Evolutionary conservation across 2,888 invertebrate genomes (phyloP).

Genomic region (Coelinius sp.): DNA sequence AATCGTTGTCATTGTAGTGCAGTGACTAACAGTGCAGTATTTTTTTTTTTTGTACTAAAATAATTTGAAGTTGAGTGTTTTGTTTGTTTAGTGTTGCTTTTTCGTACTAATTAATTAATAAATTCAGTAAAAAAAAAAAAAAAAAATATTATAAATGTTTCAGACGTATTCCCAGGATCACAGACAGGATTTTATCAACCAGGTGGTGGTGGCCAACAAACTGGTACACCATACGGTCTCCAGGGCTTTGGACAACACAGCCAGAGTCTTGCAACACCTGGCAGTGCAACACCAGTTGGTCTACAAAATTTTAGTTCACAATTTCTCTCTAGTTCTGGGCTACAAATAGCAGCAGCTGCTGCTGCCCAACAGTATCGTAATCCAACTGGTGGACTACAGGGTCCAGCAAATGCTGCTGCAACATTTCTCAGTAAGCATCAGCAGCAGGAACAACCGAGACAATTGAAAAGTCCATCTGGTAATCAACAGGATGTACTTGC

Average conservation of each 20-base stretch:
- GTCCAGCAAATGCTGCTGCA: slow-evolving; percentile 65
- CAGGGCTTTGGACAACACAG: slow-evolving; percentile 71
- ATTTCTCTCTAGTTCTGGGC: slow-evolving; percentile 75
- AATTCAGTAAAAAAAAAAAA: no score
- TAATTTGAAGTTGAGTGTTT: neutral
- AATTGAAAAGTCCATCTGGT: slow-evolving; percentile 68
- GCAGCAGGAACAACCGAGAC: slow-evolving; percentile 67
- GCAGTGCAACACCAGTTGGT: slow-evolving; percentile 70
- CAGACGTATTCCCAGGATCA: slow-evolving; percentile 68
- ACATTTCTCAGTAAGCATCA: slow-evolving; percentile 68
- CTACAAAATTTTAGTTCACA: slow-evolving; percentile 74
- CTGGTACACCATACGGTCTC: slow-evolving; percentile 67
- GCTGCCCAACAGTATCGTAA: slow-evolving; percentile 79
- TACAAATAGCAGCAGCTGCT: slow-evolving; percentile 77
- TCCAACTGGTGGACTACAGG: slow-evolving; percentile 70
- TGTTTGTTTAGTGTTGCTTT: neutral
- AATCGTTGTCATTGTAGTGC: neutral
- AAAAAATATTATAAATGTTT: no score
- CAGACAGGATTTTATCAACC: slow-evolving; percentile 69
- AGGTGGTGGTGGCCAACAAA: slow-evolving; percentile 68
- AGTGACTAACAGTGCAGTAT: slow-evolving; percentile 7
- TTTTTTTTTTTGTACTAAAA: neutral
- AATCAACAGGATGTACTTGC: slow-evolving; percentile 72
- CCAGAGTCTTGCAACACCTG: slow-evolving; percentile 65
- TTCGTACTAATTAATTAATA: neutral